Base-by-base conservation (phyloP, 2,113 vertebrate genomes). In the Scopus umbretta region DNA sequence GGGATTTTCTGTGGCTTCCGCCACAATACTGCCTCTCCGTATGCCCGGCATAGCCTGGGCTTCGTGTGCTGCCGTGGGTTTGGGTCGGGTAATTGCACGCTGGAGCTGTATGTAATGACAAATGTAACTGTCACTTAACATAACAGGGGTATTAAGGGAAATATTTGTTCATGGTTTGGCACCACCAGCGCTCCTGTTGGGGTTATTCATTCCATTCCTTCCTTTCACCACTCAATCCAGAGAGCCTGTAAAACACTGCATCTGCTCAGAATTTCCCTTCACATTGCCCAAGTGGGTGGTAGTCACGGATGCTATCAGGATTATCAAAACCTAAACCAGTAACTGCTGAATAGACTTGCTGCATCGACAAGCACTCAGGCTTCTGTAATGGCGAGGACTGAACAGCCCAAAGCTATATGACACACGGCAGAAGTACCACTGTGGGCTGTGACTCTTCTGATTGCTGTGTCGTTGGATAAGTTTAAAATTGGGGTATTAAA, bases 91-190 rank as follows among this genome's bases (percentile, higher is more conserved):
- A 67, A 65, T 72, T 8, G 5, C 61, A 3, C 2, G 18, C 90
- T 59, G 52, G 73, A 55, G 68, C 76, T 40, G 43, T 40, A 3
- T 26, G 80, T 84, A 88, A 92, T 91, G 94, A 94, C 83, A 93
- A 97, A 96, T 89, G 9, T 74, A 95, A 87, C 86, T 93, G 94
- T 94, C 83, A 34, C 86, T 87, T 84, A 88, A 29, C 90, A 47
- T 85, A 78, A 92, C 23, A 16, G 65, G 40, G 91, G 43, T 29
- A 49, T 87, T 25, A 79, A 92, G 73, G 92, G 88, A 97, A 97
- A 75, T 94, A 96, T 81, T 95, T 94, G 80, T 96, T 96, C 92
- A 94, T 93, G 88, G 63, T 91, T 96, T 95, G 96, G 94, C 94
- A 93, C 95, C 42, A 90, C 65, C 52, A 81, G 72, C 10, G 9